phyloP scores from a whole-genome alignment of 2,797 vertebrate species.

The Pseudochaenichthys georgianus region DNA sequence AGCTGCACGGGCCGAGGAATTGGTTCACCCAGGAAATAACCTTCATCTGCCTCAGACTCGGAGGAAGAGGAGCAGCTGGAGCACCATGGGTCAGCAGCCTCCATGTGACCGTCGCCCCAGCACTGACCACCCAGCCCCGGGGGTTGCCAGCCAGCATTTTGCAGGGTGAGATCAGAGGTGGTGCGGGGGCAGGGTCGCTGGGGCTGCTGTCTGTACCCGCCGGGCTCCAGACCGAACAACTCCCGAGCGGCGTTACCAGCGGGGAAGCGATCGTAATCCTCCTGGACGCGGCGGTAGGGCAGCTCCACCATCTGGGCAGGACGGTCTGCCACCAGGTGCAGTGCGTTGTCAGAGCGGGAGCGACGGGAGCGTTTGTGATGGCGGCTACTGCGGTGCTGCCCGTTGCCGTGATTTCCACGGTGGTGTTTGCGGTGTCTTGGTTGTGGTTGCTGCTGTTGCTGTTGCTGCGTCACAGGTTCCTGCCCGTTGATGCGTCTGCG shows the following conservation, averaged over 20 bases:
- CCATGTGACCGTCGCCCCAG: conserved; percentile 75
- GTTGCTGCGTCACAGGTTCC: conserved; percentile 80
- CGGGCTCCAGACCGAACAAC: conserved; percentile 82
- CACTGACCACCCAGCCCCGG: conserved; percentile 66
- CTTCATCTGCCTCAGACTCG: conserved; percentile 94
- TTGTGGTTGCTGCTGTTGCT: conserved; percentile 74
- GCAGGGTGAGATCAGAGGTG: conserved; percentile 95
- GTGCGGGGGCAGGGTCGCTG: conserved; percentile 94
- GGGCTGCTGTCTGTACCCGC: conserved; percentile 87
- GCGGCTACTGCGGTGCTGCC: conserved; percentile 85
- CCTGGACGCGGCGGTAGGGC: conserved; percentile 89
- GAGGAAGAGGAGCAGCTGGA: conserved; percentile 97
- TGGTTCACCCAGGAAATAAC: conserved; percentile 95
- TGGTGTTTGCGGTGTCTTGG: conserved; percentile 79
- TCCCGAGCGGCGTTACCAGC: conserved; percentile 89
- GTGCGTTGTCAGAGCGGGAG: conserved; percentile 96
- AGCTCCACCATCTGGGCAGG: conserved; percentile 88
- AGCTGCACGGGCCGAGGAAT: conserved; percentile 95
- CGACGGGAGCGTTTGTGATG: conserved; percentile 91
- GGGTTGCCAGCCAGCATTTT: conserved; percentile 91
- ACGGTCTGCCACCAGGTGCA: conserved; percentile 93
- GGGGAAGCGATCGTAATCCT: conserved; percentile 92
- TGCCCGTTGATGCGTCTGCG: conserved; percentile 85
- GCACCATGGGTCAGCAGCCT: conserved; percentile 87
- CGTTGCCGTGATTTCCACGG: conserved; percentile 71